A percentile compares a stretch with the other conserved stretches of the same genome.
Evolutionary conservation across 2,888 invertebrate genomes (phyloP).

Genomic region (Antheraea assamensis): DNA sequence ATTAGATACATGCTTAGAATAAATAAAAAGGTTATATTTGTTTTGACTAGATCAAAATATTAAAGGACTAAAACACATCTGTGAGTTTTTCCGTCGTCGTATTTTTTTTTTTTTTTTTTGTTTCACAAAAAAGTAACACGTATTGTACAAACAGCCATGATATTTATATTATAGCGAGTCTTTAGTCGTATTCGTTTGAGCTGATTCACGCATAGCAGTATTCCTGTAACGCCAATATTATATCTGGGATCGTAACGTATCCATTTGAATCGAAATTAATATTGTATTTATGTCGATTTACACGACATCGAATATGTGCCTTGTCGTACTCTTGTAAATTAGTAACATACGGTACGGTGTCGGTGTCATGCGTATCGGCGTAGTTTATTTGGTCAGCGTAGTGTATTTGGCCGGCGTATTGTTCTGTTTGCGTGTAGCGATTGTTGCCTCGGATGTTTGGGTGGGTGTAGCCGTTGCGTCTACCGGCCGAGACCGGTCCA

Average conservation of each 20-base stretch:
- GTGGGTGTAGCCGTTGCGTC: slow-evolving; percentile 33
- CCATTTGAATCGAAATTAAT: slow-evolving; percentile 22
- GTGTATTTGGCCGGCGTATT: slow-evolving; percentile 18
- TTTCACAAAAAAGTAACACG: too few relatives aligned
- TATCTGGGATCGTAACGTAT: slow-evolving; percentile 38
- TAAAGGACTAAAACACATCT: too few relatives aligned
- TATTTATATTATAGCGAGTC: slow-evolving; percentile 3
- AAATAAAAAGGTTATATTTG: not conserved
- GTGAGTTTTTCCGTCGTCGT: too few relatives aligned
- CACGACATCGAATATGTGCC: not conserved
- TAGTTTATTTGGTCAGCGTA: not conserved
- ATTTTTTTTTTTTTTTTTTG: too few relatives aligned
- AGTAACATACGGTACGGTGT: not conserved
- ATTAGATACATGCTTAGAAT: not conserved
- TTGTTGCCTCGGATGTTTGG: slow-evolving; percentile 25
- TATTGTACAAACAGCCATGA: not conserved
- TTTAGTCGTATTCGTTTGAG: slow-evolving; percentile 25
- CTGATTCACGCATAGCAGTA: slow-evolving; percentile 39
- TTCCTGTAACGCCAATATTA: slow-evolving; percentile 45
- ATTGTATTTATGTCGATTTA: not conserved
- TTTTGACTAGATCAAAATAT: not conserved
- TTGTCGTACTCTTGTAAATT: not conserved
- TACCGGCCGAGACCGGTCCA: slow-evolving; percentile 85
- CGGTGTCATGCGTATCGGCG: not conserved
- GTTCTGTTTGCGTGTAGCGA: slow-evolving; percentile 19